These are phyloP conservation scores for Parazoanthus darwini DNA, from an alignment of 92 coral and sea anemone genomes.

Conservation along the genomic window DNA sequence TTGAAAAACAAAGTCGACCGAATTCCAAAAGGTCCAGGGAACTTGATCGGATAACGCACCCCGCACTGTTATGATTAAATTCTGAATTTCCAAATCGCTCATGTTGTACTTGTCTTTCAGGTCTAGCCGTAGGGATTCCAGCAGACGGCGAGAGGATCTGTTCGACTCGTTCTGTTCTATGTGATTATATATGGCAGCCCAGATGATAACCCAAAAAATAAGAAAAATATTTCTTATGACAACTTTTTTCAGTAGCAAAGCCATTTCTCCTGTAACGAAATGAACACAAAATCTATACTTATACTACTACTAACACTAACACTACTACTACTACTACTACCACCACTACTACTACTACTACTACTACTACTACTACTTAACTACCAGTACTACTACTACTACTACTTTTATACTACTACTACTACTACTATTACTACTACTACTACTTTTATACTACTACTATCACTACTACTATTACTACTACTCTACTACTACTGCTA, in stretches of 20 bases:
- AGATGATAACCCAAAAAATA: slow-evolving; percentile 1
- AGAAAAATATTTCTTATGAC: neutral
- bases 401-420: too few relatives aligned
- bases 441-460: too few relatives aligned
- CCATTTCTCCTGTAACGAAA: slow-evolving; percentile 10
- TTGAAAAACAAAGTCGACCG: slow-evolving; percentile 10
- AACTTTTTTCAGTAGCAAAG: neutral
- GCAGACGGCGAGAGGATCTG: neutral
- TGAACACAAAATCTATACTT: too few relatives aligned
- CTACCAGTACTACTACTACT: too few relatives aligned
- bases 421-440: too few relatives aligned
- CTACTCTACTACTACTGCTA: too few relatives aligned
- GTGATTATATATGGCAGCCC: neutral
- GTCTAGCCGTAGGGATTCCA: neutral
- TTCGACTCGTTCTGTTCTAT: neutral
- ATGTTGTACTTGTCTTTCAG: slow-evolving; percentile 9
- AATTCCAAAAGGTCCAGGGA: slow-evolving; percentile 16
- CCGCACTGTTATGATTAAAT: neutral
- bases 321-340: too few relatives aligned
- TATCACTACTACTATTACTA: too few relatives aligned
- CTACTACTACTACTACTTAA: too few relatives aligned
- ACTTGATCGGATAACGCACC: neutral
- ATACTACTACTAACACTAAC: too few relatives aligned
- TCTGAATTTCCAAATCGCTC: neutral
- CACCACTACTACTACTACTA: too few relatives aligned